Conservation (phyloP, 1,140 invertebrate species). For the Dolichoris vasculosae region DNA sequence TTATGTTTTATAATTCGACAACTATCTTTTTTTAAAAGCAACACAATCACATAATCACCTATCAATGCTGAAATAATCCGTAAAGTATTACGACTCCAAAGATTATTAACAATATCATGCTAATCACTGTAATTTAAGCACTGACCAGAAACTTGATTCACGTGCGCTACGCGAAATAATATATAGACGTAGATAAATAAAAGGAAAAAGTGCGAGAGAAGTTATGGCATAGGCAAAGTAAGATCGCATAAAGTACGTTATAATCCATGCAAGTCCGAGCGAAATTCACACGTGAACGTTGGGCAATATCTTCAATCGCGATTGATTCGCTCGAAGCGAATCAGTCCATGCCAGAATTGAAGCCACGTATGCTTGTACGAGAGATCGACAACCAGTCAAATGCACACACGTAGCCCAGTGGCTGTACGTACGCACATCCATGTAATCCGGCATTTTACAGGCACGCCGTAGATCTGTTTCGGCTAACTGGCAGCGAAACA, state of each 20-base stretch:
- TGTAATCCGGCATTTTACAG: conserved; percentile 4
- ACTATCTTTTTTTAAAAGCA: neutral
- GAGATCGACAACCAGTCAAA: neutral
- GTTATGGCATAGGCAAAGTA: conserved; percentile 41
- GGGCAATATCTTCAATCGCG: conserved; percentile 39
- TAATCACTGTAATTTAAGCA: conserved; percentile 49
- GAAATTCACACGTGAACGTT: conserved; percentile 24
- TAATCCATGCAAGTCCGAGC: neutral
- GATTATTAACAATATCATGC: conserved; percentile 47
- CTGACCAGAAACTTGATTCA: conserved; percentile 39
- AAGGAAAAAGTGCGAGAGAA: neutral
- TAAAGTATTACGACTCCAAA: conserved; percentile 29
- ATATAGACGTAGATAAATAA: neutral
- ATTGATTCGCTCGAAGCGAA: conserved; percentile 41
- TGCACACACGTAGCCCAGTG: neutral
- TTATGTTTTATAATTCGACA: conserved; percentile 37
- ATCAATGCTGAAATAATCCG: conserved; percentile 38
- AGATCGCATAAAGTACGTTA: conserved; percentile 9
- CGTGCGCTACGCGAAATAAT: conserved; percentile 5
- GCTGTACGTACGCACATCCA: neutral
- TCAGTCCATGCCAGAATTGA: conserved; percentile 20
- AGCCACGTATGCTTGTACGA: neutral
- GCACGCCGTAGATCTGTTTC: conserved; percentile 9
- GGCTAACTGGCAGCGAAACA: conserved; percentile 56
- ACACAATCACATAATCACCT: conserved; percentile 18